Base-by-base conservation (phyloP, 1,140 invertebrate genomes). In the Halictus rubicundus region DNA sequence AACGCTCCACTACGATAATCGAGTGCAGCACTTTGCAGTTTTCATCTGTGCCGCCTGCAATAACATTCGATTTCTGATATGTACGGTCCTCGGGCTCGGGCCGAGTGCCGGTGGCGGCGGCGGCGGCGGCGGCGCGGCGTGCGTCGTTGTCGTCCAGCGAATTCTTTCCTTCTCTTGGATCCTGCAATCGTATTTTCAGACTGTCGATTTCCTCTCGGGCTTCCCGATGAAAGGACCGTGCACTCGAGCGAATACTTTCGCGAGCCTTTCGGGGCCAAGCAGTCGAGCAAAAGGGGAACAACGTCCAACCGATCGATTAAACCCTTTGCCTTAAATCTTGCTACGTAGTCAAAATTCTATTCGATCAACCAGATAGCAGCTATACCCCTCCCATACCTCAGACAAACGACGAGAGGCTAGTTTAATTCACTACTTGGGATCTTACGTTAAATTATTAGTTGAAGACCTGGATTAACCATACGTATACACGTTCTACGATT, bases 31-130 rank as follows among this genome's bases (percentile, higher is more conserved):
- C 57, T 80, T 80, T 46, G 78, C 57, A 76, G 78, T 80, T 80
- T 80, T 85, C 73, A 57, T 76, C 66, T 42, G 25, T 63, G 71
- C 42, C 39, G 39, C 49, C 73, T 25, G 77, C 77, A 80, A 76
- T 83, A 80, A 71, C 81, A 64, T 83, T 57, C 61, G 68, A 83
- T 83, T 83, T 80, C 68, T 76, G 68, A 84, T 84, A 76, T 60
- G 57, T 80, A 75, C 66, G 65, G 54, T 25, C 7, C 59, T 32
- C 1, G n/a, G 54, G 52, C 52, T 8, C 37, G 60, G 25, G 21
- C 21, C 16, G 16, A 16, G 60, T 19, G 23, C 21, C 16, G 16
- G 49, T 66, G 71, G 42, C 52, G 21, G 76, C 21, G 21, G 16
- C 16, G 16, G 49, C 60, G 71, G 42, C 52, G 21, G 76, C 21